phyloP scores from a whole-genome alignment of 2,888 invertebrate genomes.

The Dasypolia templi region DNA sequence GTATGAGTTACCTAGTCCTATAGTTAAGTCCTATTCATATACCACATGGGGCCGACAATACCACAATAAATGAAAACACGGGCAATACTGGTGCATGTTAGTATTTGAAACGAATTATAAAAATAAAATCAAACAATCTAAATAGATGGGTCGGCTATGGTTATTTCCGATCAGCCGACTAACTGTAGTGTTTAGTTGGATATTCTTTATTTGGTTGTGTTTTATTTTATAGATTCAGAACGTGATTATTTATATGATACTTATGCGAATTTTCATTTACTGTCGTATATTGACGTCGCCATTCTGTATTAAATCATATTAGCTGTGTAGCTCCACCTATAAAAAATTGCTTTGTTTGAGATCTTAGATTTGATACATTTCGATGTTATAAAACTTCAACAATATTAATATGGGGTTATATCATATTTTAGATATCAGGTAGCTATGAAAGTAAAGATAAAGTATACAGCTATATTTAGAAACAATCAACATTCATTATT shows the following conservation, averaged over 20 bases:
- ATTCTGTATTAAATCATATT: background rate
- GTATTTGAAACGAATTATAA: no score
- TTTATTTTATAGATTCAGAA: background rate
- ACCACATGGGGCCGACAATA: background rate
- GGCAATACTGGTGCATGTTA: no score
- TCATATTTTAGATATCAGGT: slow-evolving; percentile 21
- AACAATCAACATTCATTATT: slow-evolving; percentile 28
- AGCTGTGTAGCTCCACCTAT: background rate
- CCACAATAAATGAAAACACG: background rate
- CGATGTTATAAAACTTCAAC: slow-evolving; percentile 9
- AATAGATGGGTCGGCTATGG: background rate
- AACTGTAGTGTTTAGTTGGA: background rate
- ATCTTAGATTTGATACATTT: background rate
- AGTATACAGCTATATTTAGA: slow-evolving; percentile 13
- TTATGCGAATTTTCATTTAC: background rate
- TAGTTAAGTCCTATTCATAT: background rate
- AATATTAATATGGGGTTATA: slow-evolving; percentile 8
- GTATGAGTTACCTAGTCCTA: background rate
- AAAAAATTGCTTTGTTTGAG: slow-evolving; percentile 9
- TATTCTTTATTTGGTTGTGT: no score
- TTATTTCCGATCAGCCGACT: background rate
- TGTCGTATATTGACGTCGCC: background rate
- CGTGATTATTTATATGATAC: background rate
- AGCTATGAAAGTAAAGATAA: slow-evolving; percentile 35
- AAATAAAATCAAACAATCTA: background rate